A percentile compares a stretch with the other conserved stretches of the same genome.
Conservation (phyloP, 2,797 vertebrate genomes). For the Macropus fuliginosus region DNA sequence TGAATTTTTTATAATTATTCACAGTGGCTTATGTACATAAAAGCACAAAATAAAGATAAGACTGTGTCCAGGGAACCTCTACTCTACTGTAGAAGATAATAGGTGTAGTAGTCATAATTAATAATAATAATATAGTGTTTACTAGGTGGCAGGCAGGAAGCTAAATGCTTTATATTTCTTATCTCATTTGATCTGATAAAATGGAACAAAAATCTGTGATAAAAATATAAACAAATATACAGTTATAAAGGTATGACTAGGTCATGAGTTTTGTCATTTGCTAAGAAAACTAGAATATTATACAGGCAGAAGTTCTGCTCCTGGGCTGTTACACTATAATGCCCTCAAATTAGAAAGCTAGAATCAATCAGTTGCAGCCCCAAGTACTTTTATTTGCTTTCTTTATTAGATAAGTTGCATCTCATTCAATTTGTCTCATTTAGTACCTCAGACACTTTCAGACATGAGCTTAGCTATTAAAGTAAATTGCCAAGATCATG, state of each 20-base stretch:
- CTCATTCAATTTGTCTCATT: background rate
- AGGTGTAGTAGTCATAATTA: background rate
- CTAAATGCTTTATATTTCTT: background rate
- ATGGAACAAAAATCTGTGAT: background rate
- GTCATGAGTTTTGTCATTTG: background rate
- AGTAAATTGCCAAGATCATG: background rate
- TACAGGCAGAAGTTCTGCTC: background rate
- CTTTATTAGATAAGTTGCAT: background rate
- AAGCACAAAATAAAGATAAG: background rate
- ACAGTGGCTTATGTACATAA: background rate
- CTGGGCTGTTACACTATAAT: background rate
- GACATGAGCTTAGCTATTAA: no score
- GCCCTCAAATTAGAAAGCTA: background rate
- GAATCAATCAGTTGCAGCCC: background rate
- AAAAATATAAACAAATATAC: background rate
- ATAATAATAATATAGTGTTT: background rate
- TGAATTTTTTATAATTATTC: background rate
- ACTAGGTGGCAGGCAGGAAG: background rate
- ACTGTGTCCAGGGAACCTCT: background rate
- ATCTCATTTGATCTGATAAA: background rate
- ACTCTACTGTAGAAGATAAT: background rate
- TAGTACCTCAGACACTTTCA: background rate
- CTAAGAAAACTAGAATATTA: background rate
- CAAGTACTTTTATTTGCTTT: conserved; percentile 12
- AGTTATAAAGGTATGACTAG: background rate